phyloP scores from a whole-genome alignment of 2,113 vertebrate genomes.

The Oryctolagus cuniculus region mOryCun1.1 NC_091438.1:49330501-49331000 shows the following conservation, averaged over 20 bases:
- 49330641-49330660: not conserved
- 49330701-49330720: not conserved
- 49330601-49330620: not conserved
- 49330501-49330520: not conserved
- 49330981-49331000: too few species aligned
- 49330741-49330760: not conserved
- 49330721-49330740: not conserved
- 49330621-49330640: not conserved
- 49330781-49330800: not conserved
- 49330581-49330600: not conserved
- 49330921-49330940: too few species aligned
- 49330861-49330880: not conserved
- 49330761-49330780: not conserved
- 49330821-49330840: not conserved
- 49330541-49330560: not conserved
- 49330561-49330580: not conserved
- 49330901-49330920: too few species aligned
- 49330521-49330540: slow-evolving; percentile 37
- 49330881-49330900: too few species aligned
- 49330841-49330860: not conserved
- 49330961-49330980: too few species aligned
- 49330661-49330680: not conserved
- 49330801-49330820: not conserved
- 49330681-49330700: not conserved
- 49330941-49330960: too few species aligned